Evolutionary conservation across 2,888 invertebrate species (phyloP), one percentile per base, ranked within the genome.

Genomic region (Diarsia mendica): DNA sequence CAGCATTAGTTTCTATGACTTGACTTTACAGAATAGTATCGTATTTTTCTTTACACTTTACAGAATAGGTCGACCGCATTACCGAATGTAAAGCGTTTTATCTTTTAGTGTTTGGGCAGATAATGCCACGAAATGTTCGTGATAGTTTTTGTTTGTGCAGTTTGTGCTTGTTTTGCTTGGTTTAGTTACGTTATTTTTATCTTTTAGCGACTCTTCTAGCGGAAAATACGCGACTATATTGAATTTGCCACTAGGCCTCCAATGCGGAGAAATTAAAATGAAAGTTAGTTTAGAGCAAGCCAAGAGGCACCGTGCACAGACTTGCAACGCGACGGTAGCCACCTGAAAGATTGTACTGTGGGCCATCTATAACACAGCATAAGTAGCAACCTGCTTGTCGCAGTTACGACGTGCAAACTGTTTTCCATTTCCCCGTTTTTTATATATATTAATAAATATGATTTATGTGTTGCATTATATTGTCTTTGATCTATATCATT

Each of bases 81-180:
- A 84, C 85, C 18, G 60, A 82, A 82, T 82, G 80, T 81, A 75
- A 70, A 81, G 58, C 84, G 70, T 84, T 82, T 84, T 82, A 84
- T 84, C 75, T 82, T 80, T 74, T 75, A 61, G 76, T 70, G 44
- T 75, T 70, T 20, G 46, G 13, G 15, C 20, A 49, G 75, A 70
- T 64, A 80, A 68, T 69, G 44, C 20, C 11, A 33, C 18, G 53
- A 75, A 68, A 66, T 75, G 53, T 53, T 48, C 6, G 67, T 58
- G n/a, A 39, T 46, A 28, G 60, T 48, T 51, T 83, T 65, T 79
- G n/a, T 65, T 70, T 46, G 49, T 60, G 39, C n/a, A 48, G 66
- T 61, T 33, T 64, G 28, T n/a, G 13, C 18, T 60, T 46, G 46
- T 39, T 75, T 73, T 28, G 1, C 44, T n/a, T 28, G 4, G 9